Percentiles rank a stretch among this genome's conserved stretches.
Conservation (phyloP, 1,140 invertebrate genomes). For the Pemphigus obesinymphae region DNA sequence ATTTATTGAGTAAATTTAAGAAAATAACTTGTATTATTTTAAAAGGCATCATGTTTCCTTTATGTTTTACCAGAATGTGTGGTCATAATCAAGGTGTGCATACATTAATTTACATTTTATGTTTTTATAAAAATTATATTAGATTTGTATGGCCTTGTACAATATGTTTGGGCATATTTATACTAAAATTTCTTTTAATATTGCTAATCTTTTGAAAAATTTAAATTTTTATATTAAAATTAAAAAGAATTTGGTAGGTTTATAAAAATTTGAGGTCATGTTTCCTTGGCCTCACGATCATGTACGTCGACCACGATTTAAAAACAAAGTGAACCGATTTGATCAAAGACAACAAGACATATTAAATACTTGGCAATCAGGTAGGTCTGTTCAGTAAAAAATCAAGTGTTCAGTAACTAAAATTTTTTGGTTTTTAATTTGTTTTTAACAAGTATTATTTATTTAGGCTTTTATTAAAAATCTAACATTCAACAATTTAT, state of each 20-base stretch:
- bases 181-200: neutral
- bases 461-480: neutral
- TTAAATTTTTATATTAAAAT: neutral
- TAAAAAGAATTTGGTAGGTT: slow-evolving; percentile 30
- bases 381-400: slow-evolving; percentile 18
- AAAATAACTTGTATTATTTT: neutral
- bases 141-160: neutral
- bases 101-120: neutral
- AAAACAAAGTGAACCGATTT: slow-evolving; percentile 23
- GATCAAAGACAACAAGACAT: slow-evolving; percentile 28
- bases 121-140: neutral
- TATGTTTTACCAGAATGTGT: slow-evolving; percentile 34
- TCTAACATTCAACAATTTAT: neutral
- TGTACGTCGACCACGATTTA: slow-evolving; percentile 21
- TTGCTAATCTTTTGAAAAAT: neutral
- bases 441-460: neutral
- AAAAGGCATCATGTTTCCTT: neutral
- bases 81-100: slow-evolving; percentile 31
- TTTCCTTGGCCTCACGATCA: slow-evolving; percentile 26
- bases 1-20: neutral
- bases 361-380: slow-evolving; percentile 34
- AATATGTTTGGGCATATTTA: neutral
- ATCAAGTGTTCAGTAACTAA: neutral
- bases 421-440: neutral
- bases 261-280: slow-evolving; percentile 26